A percentile compares a stretch with the other conserved stretches of the same genome.
Conservation (phyloP, 2,888 invertebrate genomes). For the Diogma glabrata region DNA sequence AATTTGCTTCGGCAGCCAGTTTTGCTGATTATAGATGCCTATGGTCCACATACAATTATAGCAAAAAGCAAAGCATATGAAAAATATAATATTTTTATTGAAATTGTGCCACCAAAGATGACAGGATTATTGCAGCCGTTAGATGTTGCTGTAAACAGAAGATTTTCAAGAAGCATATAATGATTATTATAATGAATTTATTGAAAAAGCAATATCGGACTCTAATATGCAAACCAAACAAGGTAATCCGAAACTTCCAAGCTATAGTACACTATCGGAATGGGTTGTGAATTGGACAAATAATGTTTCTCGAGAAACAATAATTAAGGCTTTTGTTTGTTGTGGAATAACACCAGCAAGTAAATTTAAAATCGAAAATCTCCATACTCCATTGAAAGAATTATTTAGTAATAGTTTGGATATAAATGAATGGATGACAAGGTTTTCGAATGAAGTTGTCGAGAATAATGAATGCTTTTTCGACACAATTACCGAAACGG, state of each 20-base stretch:
- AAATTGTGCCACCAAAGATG: not conserved
- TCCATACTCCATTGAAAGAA: slow-evolving; percentile 8
- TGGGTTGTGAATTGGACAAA: slow-evolving; percentile 6
- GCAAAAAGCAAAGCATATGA: not conserved
- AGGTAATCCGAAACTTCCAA: slow-evolving; percentile 3
- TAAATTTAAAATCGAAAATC: slow-evolving; percentile 7
- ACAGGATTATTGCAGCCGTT: not conserved
- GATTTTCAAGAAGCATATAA: slow-evolving; percentile 2
- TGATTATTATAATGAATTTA: not conserved
- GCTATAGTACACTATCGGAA: slow-evolving; percentile 1
- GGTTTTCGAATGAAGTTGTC: not conserved
- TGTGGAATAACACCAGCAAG: not conserved
- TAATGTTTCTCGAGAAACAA: not conserved
- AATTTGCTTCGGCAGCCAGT: not conserved
- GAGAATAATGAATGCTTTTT: not conserved
- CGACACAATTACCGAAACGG: not conserved
- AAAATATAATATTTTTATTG: not conserved
- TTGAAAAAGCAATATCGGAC: not conserved
- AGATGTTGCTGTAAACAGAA: not conserved
- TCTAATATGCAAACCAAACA: not conserved
- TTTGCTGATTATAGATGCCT: not conserved
- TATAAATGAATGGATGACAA: not conserved
- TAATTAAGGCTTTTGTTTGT: not conserved
- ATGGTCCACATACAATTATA: not conserved
- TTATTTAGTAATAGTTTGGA: not conserved